Base-by-base conservation (phyloP, 1,140 invertebrate genomes). In the Lasaia peninsularis region DNA sequence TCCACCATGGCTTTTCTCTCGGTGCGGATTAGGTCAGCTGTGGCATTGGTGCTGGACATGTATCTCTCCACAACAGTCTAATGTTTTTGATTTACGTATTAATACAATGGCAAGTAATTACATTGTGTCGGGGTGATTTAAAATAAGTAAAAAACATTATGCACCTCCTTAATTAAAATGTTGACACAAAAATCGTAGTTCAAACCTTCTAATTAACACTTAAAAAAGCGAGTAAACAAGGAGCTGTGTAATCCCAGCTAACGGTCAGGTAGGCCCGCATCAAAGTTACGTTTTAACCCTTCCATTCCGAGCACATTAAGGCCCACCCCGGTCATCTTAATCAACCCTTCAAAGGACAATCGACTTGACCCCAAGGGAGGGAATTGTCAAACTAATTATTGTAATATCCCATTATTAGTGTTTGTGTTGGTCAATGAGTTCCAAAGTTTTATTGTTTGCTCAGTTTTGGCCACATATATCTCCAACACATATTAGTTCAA, bases 261-360 rank as follows among this genome's bases (percentile, higher is more conserved):
- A 56, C 28, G 53, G 40, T 56, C 53, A 56, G 53, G 53, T 56
- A 40, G 53, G 35, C 53, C 53, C 53, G 53, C 53, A 55, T 56
- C 55, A 57, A 60, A 60, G 52, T 55, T 35, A 40, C 58, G 35
- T 32, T 60, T 24, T 52, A 58, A 62, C 60, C 60, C 55, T 57
- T 52, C 60, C 51, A 62, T 57, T 57, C 49, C 12, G 58, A 67
- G 65, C 62, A 58, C 55, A 67, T 67, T 67, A 67, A 61, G 63
- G 62, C 57, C 56, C 54, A 49, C 52, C 64, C 65, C 65, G 63
- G 63, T 61, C 63, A 60, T 64, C 65, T 67, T 67, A 67, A 67
- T 67, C 62, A 67, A 67, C 61, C 62, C 60, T 58, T 60, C 65
- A 64, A 63, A 67, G 65, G 65, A 63, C 61, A 62, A 62, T 60